phyloP scores from a whole-genome alignment of 2,797 vertebrate genomes.

The Miichthys miiuy region DNA sequence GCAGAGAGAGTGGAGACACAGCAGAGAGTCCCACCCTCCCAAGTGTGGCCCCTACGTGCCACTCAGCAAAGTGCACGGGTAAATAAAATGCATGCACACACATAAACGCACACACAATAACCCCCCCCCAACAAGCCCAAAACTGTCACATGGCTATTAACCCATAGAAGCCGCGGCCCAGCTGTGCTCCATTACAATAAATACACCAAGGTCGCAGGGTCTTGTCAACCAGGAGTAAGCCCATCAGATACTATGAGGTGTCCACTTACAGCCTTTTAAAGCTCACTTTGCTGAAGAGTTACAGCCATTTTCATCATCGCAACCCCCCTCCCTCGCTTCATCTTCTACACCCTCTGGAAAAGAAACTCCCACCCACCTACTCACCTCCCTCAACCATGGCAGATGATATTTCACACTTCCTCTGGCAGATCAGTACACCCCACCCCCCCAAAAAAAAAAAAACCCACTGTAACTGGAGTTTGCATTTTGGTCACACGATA shows the following conservation, averaged over 20 bases:
- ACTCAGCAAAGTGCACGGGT: conserved; percentile 61
- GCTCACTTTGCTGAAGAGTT: conserved; percentile 73
- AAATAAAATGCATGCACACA: conserved; percentile 64
- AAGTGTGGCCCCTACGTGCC: conserved; percentile 71
- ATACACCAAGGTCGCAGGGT: conserved; percentile 65
- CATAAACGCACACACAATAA: conserved; percentile 31
- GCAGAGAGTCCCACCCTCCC: conserved; percentile 70
- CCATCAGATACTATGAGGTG: conserved; percentile 67
- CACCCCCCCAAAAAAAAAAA: background rate
- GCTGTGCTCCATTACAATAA: conserved; percentile 82
- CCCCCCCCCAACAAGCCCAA: conserved; percentile 6
- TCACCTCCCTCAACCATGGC: conserved; percentile 39
- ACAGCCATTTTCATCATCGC: conserved; percentile 70
- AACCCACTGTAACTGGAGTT: conserved; percentile 58
- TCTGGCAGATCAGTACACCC: conserved; percentile 11
- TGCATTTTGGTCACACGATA: conserved; percentile 40
- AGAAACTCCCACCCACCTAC: conserved; percentile 58
- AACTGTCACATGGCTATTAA: conserved; percentile 81
- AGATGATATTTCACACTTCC: conserved; percentile 80
- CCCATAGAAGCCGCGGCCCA: conserved; percentile 69
- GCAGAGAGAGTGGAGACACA: conserved; percentile 65
- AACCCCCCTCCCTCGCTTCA: conserved; percentile 20
- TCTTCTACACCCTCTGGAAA: conserved; percentile 36
- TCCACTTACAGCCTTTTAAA: conserved; percentile 77
- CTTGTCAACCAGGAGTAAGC: conserved; percentile 69